Evolutionary conservation across 2,797 vertebrate genomes (phyloP).

Genomic region (Paramormyrops hopkinsi): DNA sequence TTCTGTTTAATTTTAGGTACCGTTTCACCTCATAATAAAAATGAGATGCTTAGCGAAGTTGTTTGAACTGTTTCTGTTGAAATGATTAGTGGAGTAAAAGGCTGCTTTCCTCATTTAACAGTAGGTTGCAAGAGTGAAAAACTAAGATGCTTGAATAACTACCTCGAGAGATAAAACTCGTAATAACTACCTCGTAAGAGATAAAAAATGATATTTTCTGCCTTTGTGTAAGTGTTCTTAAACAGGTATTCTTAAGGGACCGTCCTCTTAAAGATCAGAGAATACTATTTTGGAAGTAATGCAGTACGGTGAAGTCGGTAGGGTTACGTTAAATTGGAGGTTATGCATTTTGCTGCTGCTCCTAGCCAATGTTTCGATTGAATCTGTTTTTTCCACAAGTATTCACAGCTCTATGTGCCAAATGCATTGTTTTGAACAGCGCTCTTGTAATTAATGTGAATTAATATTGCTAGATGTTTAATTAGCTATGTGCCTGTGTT

Average conservation of each 20-base stretch:
- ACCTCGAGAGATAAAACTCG: not conserved
- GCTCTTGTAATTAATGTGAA: not conserved
- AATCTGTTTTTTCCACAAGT: not conserved
- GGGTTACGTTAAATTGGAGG: not conserved
- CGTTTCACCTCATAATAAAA: not conserved
- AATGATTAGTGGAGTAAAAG: not conserved
- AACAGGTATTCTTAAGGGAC: not conserved
- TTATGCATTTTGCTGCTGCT: not conserved
- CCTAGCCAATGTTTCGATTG: not conserved
- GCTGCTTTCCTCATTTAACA: not conserved
- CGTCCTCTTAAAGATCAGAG: not conserved
- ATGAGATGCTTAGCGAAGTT: not conserved
- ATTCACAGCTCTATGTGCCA: not conserved
- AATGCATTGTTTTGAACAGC: not conserved
- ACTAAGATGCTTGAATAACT: not conserved
- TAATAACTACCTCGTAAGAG: not conserved
- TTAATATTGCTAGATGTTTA: not conserved
- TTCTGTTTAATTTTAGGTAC: not conserved
- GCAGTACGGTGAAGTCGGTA: not conserved
- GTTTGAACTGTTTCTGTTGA: not conserved
- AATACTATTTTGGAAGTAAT: not conserved
- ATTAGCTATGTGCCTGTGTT: not conserved
- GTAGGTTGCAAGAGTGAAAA: not conserved
- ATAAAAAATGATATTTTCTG: not conserved
- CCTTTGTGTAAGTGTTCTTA: not conserved